Base-by-base conservation (phyloP, 30 jellyfish, hydroid and myxozoan genomes). In the Rhopilema esculentum region DNA sequence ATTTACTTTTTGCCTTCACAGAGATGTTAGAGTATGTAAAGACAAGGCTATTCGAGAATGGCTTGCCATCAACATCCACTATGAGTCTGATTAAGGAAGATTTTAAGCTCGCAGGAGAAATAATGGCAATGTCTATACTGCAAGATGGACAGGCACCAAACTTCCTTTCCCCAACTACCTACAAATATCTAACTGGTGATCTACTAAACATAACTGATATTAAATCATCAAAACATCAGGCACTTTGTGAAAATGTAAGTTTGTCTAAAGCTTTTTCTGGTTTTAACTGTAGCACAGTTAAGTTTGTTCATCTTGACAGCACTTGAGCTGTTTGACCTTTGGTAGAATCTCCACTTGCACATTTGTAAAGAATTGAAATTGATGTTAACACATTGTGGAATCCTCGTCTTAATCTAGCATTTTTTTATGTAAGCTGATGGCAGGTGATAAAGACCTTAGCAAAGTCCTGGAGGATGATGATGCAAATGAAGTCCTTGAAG, bases 141-240 rank as follows among this genome's bases (percentile, higher is more conserved):
- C 86, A 75, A 49, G 86, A 49, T 32, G 72, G 86, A 4, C 86
- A 40, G 53, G 86, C 86, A 32, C 86, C 86, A 72, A 72, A 72
- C 66, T 27, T 72, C 22, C 83, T 72, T 72, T 27, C 83, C 20
- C 66, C 83, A 27, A 72, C 20, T 27, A 18, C 33, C 18, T 72
- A 72, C 66, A 12, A 31, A 27, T 72, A 72, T 67, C 83, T 72
- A 25, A 72, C 66, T 31, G 83, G 66, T 72, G 66, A 25, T 27
- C 66, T 72, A 7, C n/a, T n/a, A n/a, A 1, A 72, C 2, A 25
- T 72, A 1, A 28, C 17, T 31, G 66, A 72, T 25, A 72, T 72
- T 24, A 72, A 27, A 29, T 72, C 83, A 72, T n/a, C n/a, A n/a
- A n/a, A n/a, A n/a, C n/a, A n/a, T n/a, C n/a, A n/a, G n/a, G n/a